These are phyloP conservation scores for Scaptomyza montana DNA, from an alignment of 1,140 invertebrate genomes.

Conservation along the genomic window DNA sequence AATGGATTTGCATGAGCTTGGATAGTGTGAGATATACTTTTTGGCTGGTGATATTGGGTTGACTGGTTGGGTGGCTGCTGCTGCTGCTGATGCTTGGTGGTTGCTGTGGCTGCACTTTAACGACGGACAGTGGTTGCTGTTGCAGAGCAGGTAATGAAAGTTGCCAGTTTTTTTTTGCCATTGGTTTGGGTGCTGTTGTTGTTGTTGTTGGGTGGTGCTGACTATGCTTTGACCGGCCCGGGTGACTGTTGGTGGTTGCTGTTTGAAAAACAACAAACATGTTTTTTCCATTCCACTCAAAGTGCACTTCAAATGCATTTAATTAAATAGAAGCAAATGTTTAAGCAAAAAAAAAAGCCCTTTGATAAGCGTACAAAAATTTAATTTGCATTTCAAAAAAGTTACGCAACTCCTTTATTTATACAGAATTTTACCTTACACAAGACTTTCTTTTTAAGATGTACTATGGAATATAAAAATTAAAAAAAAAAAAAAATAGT, in stretches of 20 bases:
- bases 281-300: conserved; percentile 23
- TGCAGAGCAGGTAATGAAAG: conserved; percentile 43
- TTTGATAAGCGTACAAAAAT: conserved; percentile 7
- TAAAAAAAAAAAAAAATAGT: too few relatives aligned
- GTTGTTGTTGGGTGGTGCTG: conserved; percentile 33
- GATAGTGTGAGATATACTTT: conserved; percentile 26
- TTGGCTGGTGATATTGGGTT: conserved; percentile 1
- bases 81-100: not conserved
- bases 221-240: not conserved
- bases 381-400: not conserved
- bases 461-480: too few relatives aligned
- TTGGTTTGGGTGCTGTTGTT: not conserved
- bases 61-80: conserved; percentile 22
- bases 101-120: conserved; percentile 31
- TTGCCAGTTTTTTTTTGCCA: conserved; percentile 20
- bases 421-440: too few relatives aligned
- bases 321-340: conserved; percentile 57
- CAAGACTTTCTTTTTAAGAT: too few relatives aligned
- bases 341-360: not conserved
- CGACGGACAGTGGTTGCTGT: conserved; percentile 38
- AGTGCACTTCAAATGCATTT: conserved; percentile 80
- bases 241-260: conserved; percentile 16
- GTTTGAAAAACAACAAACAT: conserved; percentile 3
- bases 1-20: conserved; percentile 60
- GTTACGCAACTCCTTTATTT: too few relatives aligned